Base-by-base conservation (phyloP, 1,140 invertebrate species). In the Maconellicoccus hirsutus region DNA sequence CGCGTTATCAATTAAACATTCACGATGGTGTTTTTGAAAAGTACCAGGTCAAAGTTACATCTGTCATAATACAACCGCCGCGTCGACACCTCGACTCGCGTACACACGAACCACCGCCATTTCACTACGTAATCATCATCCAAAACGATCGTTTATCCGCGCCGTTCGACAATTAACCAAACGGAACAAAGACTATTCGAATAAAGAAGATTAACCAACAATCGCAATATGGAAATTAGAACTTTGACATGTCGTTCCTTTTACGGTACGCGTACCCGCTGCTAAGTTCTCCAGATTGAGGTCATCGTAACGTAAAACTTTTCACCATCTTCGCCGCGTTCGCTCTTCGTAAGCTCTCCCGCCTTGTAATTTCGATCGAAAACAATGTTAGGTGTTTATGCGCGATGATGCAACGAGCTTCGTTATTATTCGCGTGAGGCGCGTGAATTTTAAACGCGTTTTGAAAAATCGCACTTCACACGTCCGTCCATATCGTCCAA, bases 221-320 rank as follows among this genome's bases (percentile, higher is more conserved):
- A 52, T 52, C 42, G 16, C 42, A 52, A 52, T 52, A 52, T 52
- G 42, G 42, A 52, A 52, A 52, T 52, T 52, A 52, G 42, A 52
- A 52, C 42, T 52, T 52, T 52, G 42, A 52, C 42, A 52, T 52
- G 42, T 52, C 42, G n/a, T 52, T 52, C 42, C 42, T 52, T 52
- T 52, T 52, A 52, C 42, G 42, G 42, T 8, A 16, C 12, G n/a
- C n/a, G 42, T 52, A 52, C 42, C 42, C 42, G 42, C 42, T 52
- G 42, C 42, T 52, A 52, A 52, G 42, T 52, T 52, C 42, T 19
- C n/a, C n/a, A 19, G 42, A 52, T 52, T 52, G 42, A 52, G 42
- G 42, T 52, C 42, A 52, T 16, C 42, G 42, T 52, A 33, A 33
- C 42, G 42, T 52, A 8, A n/a, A n/a, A n/a, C n/a, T n/a, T n/a